phyloP scores from a whole-genome alignment of 2,888 invertebrate genomes.

The Holacanthella duospinosa region DNA sequence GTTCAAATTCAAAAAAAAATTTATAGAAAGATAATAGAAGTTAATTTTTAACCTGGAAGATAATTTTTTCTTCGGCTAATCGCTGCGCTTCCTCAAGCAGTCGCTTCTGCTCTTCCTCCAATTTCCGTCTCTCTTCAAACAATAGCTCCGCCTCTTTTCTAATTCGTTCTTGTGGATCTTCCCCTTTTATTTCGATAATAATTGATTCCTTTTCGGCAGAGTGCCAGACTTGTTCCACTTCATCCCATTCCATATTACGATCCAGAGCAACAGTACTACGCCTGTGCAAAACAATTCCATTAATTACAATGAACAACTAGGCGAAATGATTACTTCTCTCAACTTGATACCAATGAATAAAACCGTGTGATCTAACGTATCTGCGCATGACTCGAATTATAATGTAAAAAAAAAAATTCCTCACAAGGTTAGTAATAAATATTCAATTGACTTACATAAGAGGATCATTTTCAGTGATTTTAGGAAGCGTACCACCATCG shows the following conservation, averaged over 20 bases:
- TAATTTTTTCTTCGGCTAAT: slow-evolving; percentile 39
- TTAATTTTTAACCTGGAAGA: slow-evolving; percentile 32
- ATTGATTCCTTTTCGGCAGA: slow-evolving; percentile 41
- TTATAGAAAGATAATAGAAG: not conserved
- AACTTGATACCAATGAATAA: too few species aligned
- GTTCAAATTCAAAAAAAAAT: too few species aligned
- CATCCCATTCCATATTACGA: slow-evolving; percentile 50
- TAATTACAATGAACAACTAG: not conserved
- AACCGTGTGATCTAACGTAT: too few species aligned
- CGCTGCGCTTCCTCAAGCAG: slow-evolving; percentile 38
- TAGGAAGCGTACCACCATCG: not conserved
- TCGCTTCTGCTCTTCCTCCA: slow-evolving; percentile 39
- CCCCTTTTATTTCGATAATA: slow-evolving; percentile 34
- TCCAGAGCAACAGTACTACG: slow-evolving; percentile 39
- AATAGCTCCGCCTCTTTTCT: slow-evolving; percentile 36
- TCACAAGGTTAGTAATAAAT: not conserved
- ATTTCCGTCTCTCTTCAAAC: slow-evolving; percentile 37
- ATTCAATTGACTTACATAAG: not conserved
- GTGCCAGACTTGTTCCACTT: slow-evolving; percentile 51
- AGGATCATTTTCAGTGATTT: not conserved
- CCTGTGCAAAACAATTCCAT: not conserved
- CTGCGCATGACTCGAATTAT: too few species aligned
- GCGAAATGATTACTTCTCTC: too few species aligned
- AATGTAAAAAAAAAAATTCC: too few species aligned
- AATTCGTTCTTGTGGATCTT: slow-evolving; percentile 37